phyloP scores from a whole-genome alignment of 2,888 invertebrate species.

The Eurytoma californica region DNA sequence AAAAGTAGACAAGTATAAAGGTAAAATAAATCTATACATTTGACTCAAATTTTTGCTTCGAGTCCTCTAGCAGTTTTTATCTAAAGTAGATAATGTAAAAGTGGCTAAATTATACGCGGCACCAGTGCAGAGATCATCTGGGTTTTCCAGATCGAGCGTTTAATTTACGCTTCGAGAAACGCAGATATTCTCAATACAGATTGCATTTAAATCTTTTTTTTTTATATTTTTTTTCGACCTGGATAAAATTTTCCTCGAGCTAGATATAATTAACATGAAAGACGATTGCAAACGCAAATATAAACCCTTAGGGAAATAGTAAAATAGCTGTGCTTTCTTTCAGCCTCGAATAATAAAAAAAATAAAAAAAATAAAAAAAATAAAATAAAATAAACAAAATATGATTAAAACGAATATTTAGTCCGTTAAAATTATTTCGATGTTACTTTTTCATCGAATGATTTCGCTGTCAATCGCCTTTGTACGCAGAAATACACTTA shows the following conservation, averaged over 20 bases:
- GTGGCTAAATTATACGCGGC: conserved; percentile 64
- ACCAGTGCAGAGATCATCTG: conserved; percentile 60
- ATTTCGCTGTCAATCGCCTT: conserved; percentile 54
- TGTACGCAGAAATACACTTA: conserved; percentile 55
- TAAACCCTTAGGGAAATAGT: conserved; percentile 48
- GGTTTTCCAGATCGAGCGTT: conserved; percentile 56
- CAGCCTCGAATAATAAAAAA: conserved; percentile 38
- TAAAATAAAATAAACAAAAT: conserved; percentile 24
- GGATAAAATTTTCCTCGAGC: conserved; percentile 51
- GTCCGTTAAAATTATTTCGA: conserved; percentile 54
- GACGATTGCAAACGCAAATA: conserved; percentile 55
- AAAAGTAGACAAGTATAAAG: conserved; percentile 63
- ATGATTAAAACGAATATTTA: conserved; percentile 49
- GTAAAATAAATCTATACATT: conserved; percentile 67
- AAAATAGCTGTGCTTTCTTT: conserved; percentile 40
- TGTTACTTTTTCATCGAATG: conserved; percentile 51
- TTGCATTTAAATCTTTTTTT: conserved; percentile 53
- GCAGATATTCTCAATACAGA: conserved; percentile 55
- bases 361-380: conserved; percentile 22
- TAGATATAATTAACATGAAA: conserved; percentile 57
- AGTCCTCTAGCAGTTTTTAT: conserved; percentile 55
- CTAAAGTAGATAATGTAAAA: conserved; percentile 62
- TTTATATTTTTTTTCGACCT: conserved; percentile 45
- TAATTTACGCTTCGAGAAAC: conserved; percentile 47
- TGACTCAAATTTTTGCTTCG: conserved; percentile 56